Percentiles rank a stretch among this genome's conserved stretches.
Conservation (phyloP, 1,140 invertebrate species). For the Mylabris phalerata region DNA sequence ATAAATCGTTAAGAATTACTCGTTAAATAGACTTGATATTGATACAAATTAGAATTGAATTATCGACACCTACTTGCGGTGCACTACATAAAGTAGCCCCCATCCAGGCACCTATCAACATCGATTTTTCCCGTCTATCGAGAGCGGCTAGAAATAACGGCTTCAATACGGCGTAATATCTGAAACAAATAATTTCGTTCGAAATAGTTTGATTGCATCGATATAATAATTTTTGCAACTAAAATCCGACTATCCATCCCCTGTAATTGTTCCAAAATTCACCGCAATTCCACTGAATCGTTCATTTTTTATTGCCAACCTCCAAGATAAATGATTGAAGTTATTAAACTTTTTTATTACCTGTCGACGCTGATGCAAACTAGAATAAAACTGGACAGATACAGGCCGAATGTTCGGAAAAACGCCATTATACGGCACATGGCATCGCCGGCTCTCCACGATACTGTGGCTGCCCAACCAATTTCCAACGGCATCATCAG, state of each 20-base stretch:
- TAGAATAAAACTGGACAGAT: conserved; percentile 78
- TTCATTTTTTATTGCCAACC: no score
- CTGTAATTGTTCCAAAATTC: no score
- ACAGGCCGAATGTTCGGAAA: conserved; percentile 77
- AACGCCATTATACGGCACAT: conserved; percentile 80
- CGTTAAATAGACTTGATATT: no score
- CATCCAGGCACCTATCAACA: conserved; percentile 71
- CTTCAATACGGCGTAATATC: conserved; percentile 78
- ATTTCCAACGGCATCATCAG: conserved; percentile 89
- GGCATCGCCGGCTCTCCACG: conserved; percentile 72
- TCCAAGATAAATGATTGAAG: no score
- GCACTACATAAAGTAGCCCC: conserved; percentile 70
- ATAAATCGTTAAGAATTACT: no score
- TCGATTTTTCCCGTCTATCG: conserved; percentile 62
- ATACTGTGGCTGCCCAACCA: conserved; percentile 74
- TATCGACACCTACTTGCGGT: conserved; percentile 52
- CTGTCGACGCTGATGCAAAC: conserved; percentile 83
- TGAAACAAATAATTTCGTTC: conserved; percentile 39
- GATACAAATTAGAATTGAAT: not conserved
- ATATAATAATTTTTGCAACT: not conserved
- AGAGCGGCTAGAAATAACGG: conserved; percentile 64
- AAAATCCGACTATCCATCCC: no score
- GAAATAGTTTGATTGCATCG: no score
- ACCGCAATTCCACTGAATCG: no score
- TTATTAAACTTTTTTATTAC: conserved; percentile 44